A percentile compares a stretch with the other conserved stretches of the same genome.
These are phyloP conservation scores for Geopemphigus sp. DNA, from an alignment of 1,140 invertebrate species.

Conservation along the genomic window DNA sequence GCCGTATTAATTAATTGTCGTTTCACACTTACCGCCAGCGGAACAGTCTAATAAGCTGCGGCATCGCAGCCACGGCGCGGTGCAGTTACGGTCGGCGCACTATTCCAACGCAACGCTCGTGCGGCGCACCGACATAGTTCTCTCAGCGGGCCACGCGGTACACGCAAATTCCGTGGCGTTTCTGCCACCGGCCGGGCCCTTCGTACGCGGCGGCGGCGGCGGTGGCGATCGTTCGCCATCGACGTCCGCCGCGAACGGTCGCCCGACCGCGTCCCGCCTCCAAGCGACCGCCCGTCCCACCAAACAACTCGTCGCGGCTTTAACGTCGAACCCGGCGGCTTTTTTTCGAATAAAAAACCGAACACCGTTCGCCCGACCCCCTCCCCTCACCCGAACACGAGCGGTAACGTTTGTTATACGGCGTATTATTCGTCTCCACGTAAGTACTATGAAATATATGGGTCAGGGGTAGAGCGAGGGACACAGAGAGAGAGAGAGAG, in stretches of 20 bases:
- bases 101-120: slow-evolving; percentile 13
- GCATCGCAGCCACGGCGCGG: slow-evolving; percentile 39
- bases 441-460: too few relatives aligned
- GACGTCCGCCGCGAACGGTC: background rate
- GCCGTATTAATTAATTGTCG: too few relatives aligned
- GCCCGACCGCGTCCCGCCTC: background rate
- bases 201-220: background rate
- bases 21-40: slow-evolving; percentile 38
- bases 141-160: slow-evolving; percentile 22
- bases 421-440: too few relatives aligned
- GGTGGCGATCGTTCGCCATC: background rate
- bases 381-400: too few relatives aligned
- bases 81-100: slow-evolving; percentile 13
- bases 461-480: too few relatives aligned
- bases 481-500: too few relatives aligned
- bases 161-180: slow-evolving; percentile 26
- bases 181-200: background rate
- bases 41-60: slow-evolving; percentile 26
- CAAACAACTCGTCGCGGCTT: too few relatives aligned
- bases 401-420: too few relatives aligned
- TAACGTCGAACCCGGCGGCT: too few relatives aligned
- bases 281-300: background rate
- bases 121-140: slow-evolving; percentile 29
- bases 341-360: too few relatives aligned
- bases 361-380: too few relatives aligned